Evolutionary conservation across 2,797 vertebrate species (phyloP).

Genomic region (Sebastes cheni): DNA sequence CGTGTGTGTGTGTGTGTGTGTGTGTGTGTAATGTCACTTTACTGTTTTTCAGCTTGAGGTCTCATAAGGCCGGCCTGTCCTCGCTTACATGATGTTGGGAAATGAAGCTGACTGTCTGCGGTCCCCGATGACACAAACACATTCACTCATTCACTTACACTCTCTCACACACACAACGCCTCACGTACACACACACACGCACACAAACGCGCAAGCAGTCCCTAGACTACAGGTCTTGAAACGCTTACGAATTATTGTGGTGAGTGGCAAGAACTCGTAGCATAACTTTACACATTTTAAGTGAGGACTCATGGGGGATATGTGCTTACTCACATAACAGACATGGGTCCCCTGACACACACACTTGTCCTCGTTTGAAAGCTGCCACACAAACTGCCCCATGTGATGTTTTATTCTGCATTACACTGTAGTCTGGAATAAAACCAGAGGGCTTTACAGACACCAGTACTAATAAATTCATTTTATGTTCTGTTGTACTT

Average conservation of each 20-base stretch:
- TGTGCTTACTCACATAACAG: slow-evolving; percentile 64
- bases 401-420: slow-evolving; percentile 34
- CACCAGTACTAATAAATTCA: slow-evolving; percentile 33
- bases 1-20: background rate
- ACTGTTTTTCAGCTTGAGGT: slow-evolving; percentile 53
- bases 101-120: slow-evolving; percentile 61
- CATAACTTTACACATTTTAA: slow-evolving; percentile 70
- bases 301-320: slow-evolving; percentile 44
- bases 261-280: slow-evolving; percentile 51
- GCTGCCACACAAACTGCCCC: slow-evolving; percentile 59
- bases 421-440: slow-evolving; percentile 34
- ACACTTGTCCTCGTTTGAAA: slow-evolving; percentile 59
- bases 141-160: background rate
- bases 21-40: slow-evolving; percentile 26
- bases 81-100: slow-evolving; percentile 66
- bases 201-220: slow-evolving; percentile 18
- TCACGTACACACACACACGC: slow-evolving; percentile 6
- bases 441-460: slow-evolving; percentile 29
- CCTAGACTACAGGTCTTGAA: slow-evolving; percentile 51
- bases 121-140: slow-evolving; percentile 51
- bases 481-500: slow-evolving; percentile 12
- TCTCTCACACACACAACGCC: slow-evolving; percentile 1
- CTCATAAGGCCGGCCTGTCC: slow-evolving; percentile 62
- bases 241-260: slow-evolving; percentile 66
- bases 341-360: slow-evolving; percentile 51